Evolutionary conservation across 2,113 vertebrate genomes (phyloP), one percentile per base, ranked within the genome.

Genomic region (Puffinus mauretanicus): DNA sequence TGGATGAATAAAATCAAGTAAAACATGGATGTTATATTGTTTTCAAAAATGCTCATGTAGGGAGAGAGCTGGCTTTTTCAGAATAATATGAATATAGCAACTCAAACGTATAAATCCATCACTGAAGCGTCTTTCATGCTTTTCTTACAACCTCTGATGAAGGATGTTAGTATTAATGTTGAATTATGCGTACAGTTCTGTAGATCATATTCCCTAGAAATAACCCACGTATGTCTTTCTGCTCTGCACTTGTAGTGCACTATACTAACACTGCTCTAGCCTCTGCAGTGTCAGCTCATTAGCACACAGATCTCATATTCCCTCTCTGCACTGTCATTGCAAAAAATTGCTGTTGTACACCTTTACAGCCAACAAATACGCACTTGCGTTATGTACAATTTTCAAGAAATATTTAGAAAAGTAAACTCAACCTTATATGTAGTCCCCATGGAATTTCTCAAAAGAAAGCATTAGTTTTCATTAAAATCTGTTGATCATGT

Each of bases 201-300:
- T 93, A 57, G 87, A 80, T 97, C 62, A 40, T 65, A 91, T 94
- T 97, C 94, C 89, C 95, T 97, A 71, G 96, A 95, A 97, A 96
- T 90, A 93, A 65, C 88, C 86, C 38, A 6, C 6, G 47, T 92
- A 71, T 96, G 91, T 93, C 93, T 82, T 86, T 95, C 81, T 98
- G 96, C 97, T 96, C 91, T 98, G 98, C 98, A 97, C 98, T 98
- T 98, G 98, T 98, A 98, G 98, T 98, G 98, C 98, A 98, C 98
- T 98, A 94, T 90, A 97, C 97, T 98, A 96, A 98, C 98, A 98
- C 98, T 97, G 98, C 98, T 98, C 98, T 88, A 98, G 98, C 98
- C 98, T 99, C 99, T 99, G 99, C 99, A 99, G 99, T 99, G 98
- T 99, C 99, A 98, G 98, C 99, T 99, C 99, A 99, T 99, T 99